phyloP scores from a whole-genome alignment of 1,140 invertebrate genomes.

The Tetramorium parvispinum region DNA sequence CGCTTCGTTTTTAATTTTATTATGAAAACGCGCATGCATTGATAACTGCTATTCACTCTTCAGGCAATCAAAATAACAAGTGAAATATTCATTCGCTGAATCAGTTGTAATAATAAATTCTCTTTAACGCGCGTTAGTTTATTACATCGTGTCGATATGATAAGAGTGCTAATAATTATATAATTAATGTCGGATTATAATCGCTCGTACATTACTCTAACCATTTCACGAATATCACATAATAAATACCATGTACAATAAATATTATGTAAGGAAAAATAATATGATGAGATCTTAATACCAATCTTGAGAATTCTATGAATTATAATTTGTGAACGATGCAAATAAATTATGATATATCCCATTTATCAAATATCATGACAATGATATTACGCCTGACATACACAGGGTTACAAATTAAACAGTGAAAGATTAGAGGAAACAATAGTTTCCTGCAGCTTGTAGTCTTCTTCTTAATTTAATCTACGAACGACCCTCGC shows the following conservation, averaged over 20 bases:
- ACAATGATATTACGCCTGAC: neutral
- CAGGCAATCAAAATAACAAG: neutral
- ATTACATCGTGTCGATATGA: neutral
- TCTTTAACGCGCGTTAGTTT: neutral
- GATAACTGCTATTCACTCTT: neutral
- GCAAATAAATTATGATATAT: neutral
- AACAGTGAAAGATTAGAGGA: neutral
- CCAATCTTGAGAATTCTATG: neutral
- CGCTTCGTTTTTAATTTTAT: neutral
- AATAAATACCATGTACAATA: neutral
- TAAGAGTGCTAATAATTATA: constrained; percentile 7
- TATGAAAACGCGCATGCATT: neutral
- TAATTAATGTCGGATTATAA: constrained; percentile 23
- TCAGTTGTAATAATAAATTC: neutral
- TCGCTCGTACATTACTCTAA: neutral
- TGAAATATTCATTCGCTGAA: neutral
- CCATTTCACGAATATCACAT: neutral
- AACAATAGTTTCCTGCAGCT: neutral
- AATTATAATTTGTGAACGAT: neutral
- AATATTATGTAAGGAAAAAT: neutral
- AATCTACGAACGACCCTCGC: neutral
- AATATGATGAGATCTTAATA: neutral
- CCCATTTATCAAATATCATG: neutral
- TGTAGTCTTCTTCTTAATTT: constrained; percentile 12
- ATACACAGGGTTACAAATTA: neutral